Conservation (phyloP, 2,888 invertebrate species). For the Tetragonula carbonaria region DNA sequence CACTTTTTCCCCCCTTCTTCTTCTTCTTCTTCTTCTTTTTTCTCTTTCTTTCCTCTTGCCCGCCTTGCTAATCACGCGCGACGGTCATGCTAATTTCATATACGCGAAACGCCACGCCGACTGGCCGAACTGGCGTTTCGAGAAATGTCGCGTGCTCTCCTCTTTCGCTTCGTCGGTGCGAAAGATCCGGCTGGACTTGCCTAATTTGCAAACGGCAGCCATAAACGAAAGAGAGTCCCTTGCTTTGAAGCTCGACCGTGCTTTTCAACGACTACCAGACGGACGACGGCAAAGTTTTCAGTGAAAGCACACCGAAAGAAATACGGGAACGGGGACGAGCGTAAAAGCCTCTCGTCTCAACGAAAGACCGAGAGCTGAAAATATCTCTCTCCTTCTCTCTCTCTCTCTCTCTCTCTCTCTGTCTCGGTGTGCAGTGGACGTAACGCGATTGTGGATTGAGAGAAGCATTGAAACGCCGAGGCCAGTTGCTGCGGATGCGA, state of each 20-base stretch:
- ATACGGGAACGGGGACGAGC: not conserved
- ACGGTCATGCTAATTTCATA: constrained; percentile 39
- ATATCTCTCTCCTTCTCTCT: not conserved
- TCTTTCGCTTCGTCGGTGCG: not conserved
- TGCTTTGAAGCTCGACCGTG: constrained; percentile 4
- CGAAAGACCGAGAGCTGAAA: not conserved
- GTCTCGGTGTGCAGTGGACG: too few relatives aligned
- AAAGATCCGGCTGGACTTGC: not conserved
- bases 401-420: too few relatives aligned
- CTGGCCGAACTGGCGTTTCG: not conserved
- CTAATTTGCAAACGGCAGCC: constrained; percentile 6
- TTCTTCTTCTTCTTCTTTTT: not conserved
- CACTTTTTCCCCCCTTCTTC: constrained; percentile 9
- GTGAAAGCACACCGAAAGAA: constrained; percentile 30
- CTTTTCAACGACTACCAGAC: not conserved
- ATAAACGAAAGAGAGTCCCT: not conserved
- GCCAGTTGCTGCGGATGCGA: not conserved
- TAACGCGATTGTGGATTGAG: not conserved
- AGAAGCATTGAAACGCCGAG: not conserved
- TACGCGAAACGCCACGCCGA: not conserved
- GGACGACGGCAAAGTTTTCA: constrained; percentile 14
- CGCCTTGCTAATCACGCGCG: not conserved
- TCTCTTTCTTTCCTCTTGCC: not conserved
- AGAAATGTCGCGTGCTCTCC: constrained; percentile 3
- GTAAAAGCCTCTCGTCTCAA: not conserved